Base-by-base conservation (phyloP, 2,888 invertebrate genomes). In the Ophion slaviceki region DNA sequence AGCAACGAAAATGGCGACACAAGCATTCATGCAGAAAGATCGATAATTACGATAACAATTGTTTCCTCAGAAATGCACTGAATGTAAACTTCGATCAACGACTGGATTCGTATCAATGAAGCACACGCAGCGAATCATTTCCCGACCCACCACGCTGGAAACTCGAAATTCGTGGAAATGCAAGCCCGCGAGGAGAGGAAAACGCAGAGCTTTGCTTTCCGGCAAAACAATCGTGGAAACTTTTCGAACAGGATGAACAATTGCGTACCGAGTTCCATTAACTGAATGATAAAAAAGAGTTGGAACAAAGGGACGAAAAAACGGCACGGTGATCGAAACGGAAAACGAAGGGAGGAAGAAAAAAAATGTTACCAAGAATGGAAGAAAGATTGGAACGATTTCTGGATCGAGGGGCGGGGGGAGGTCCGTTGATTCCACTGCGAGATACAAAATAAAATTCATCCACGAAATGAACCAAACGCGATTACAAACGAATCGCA, bases 401-500 rank as follows among this genome's bases (percentile, higher is more conserved):
- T 45, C n/a, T 14, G 45, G 20, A 14, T 53, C 11, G 36, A 62
- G 32, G 20, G 28, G 79, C 20, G 24, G 24, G 24, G 24, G 32
- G 4, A 32, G 32, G 32, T 32, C n/a, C 20, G 59, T 11, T 32
- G 70, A 72, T 77, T 82, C 17, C 75, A 32, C 20, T 28, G 40
- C 24, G 59, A 67, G 72, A 80, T 81, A 77, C 45, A 45, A 68
- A 80, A 75, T 59, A 71, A 80, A 82, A 79, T 80, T 75, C 32
- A 83, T 82, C 28, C 64, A n/a, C 32, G 28, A 20, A 59, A 80
- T 59, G 79, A 81, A 80, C 77, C 70, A 81, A 86, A 82, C 47
- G 67, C 59, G 76, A 87, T 87, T 85, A 85, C 85, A 67, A 81
- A 59, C 28, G 72, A 76, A 84, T 86, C 67, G 70, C 53, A 71